Evolutionary conservation across 2,797 vertebrate genomes (phyloP), one percentile per base, ranked within the genome.

Genomic region (Momotus momota): DNA sequence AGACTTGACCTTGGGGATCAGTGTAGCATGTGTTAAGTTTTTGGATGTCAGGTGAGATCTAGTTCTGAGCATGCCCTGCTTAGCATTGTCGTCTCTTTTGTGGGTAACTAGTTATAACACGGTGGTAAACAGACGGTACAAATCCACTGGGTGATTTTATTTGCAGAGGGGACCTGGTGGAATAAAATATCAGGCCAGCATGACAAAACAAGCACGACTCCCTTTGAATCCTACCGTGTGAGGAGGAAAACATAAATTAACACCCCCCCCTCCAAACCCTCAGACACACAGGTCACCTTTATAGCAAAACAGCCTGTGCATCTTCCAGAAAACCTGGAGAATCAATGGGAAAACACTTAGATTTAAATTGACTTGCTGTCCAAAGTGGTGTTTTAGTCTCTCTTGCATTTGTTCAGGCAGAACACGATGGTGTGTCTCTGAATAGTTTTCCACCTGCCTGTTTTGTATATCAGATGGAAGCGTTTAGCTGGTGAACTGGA

Each of bases 401-500:
- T 89, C 72, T 88, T 49, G 62, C 74, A 51, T 86, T 96, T 96
- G 86, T 81, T 97, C 54, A 87, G 81, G 73, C 81, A 94, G 94
- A 95, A 86, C 62, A 57, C 7, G 69, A 85, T 86, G 81, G 67
- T 57, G 69, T 64, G 88, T 82, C 77, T 81, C 96, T 84, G 94
- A 89, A 79, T 93, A 92, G 93, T 97, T 96, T 90, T 82, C 94
- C 95, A 96, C 96, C 95, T 96, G 95, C 83, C 91, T 96, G 88
- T 90, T 96, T 91, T 75, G 86, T 82, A 90, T 96, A 86, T 97
- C 93, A 92, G 43, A 91, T 88, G 92, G 97, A 79, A 66, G 77
- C 52, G 57, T 90, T 86, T 82, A 51, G 75, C 78, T 86, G 73
- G 64, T 45, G 75, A 92, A 40, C 51, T 93, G 79, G 79, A 91